These are phyloP conservation scores for Heterotis niloticus DNA, from an alignment of 2,113 vertebrate genomes.

Conservation along the genomic window DNA sequence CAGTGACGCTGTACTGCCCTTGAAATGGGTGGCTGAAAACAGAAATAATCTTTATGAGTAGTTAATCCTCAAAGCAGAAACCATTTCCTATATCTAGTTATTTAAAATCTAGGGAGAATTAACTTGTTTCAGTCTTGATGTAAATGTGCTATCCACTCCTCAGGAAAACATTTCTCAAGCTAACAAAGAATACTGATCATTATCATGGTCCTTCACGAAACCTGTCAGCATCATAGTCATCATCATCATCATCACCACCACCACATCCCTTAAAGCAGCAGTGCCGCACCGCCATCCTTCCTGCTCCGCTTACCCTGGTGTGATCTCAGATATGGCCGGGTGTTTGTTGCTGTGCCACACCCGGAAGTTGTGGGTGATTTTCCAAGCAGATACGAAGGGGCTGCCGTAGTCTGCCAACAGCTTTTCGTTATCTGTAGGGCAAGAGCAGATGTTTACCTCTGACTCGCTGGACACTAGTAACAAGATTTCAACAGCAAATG, in stretches of 20 bases:
- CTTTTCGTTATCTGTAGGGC: conserved; percentile 81
- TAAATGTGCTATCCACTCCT: not conserved
- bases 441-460: not conserved
- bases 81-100: not conserved
- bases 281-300: not conserved
- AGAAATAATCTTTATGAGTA: conserved; percentile 4
- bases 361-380: conserved; percentile 89
- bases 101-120: not conserved
- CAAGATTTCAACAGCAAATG: too few relatives aligned
- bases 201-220: not conserved
- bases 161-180: not conserved
- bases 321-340: conserved; percentile 78
- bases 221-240: not conserved
- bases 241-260: not conserved
- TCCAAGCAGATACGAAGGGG: conserved; percentile 82
- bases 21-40: conserved; percentile 86
- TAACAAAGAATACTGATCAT: not conserved
- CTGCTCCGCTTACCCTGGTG: conserved; percentile 75
- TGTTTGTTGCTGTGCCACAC: conserved; percentile 94
- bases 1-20: conserved; percentile 90
- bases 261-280: not conserved
- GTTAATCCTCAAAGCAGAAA: not conserved
- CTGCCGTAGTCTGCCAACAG: conserved; percentile 83
- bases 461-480: not conserved
- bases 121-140: not conserved